Evolutionary conservation across 1,140 invertebrate genomes (phyloP).

Genomic region (Drosophila cardini): DNA sequence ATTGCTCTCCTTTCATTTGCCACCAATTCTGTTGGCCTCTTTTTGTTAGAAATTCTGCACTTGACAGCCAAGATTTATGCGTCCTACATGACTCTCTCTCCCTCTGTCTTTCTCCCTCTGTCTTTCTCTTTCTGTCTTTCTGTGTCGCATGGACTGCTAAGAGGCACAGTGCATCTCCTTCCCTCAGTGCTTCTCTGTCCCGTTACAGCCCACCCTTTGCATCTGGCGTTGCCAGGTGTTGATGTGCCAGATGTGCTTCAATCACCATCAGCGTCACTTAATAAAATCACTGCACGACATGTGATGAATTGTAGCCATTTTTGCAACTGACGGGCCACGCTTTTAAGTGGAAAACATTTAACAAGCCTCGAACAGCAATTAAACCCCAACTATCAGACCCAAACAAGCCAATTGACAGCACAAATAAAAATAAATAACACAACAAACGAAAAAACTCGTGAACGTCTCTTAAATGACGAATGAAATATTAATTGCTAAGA

Average conservation of each 20-base stretch:
- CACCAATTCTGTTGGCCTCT: not conserved
- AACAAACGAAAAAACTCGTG: not conserved
- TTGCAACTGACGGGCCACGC: slow-evolving; percentile 52
- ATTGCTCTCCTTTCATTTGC: not conserved
- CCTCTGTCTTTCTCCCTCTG: not conserved
- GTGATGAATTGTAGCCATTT: slow-evolving; percentile 75
- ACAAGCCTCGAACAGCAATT: slow-evolving; percentile 52
- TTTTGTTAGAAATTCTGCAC: slow-evolving; percentile 33
- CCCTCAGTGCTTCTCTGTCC: no score
- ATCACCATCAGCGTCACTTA: slow-evolving; percentile 80
- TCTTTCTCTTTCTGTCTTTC: no score
- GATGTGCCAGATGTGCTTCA: slow-evolving; percentile 76
- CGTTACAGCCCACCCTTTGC: not conserved
- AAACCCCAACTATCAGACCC: slow-evolving; percentile 37
- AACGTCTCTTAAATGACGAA: not conserved
- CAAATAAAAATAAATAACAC: slow-evolving; percentile 18
- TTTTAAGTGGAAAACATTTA: slow-evolving; percentile 68
- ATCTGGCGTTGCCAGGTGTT: slow-evolving; percentile 60
- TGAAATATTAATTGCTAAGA: no score
- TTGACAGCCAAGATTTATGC: slow-evolving; percentile 74
- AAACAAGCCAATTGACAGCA: slow-evolving; percentile 20
- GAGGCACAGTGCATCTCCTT: no score
- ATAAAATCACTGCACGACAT: slow-evolving; percentile 75
- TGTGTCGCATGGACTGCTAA: not conserved
- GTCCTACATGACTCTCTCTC: slow-evolving; percentile 31